Conservation (phyloP, 2,797 vertebrate species). For the Chromobotia macracanthus region DNA sequence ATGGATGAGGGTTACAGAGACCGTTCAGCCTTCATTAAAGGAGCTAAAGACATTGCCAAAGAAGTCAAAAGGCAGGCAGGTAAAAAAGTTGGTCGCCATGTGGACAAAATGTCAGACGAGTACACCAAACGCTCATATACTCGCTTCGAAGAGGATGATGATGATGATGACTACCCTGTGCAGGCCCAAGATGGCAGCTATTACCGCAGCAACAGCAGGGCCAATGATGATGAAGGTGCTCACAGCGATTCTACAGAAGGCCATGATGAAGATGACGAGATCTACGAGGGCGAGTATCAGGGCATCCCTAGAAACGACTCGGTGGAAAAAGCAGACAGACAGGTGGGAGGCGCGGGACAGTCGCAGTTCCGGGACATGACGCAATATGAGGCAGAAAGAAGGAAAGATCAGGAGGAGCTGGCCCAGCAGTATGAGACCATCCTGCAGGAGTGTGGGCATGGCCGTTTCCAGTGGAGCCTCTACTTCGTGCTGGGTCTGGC, state of each 20-base stretch:
- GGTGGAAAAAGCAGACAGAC: slow-evolving; percentile 74
- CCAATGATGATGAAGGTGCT: slow-evolving; percentile 86
- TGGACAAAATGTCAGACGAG: slow-evolving; percentile 89
- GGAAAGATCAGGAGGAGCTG: slow-evolving; percentile 91
- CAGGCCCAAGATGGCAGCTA: slow-evolving; percentile 74
- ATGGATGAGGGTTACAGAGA: slow-evolving; percentile 95
- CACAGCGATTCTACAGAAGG: slow-evolving; percentile 97
- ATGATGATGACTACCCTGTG: slow-evolving; percentile 83
- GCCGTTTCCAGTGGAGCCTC: slow-evolving; percentile 96
- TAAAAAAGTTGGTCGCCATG: slow-evolving; percentile 88
- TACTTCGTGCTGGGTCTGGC: slow-evolving; percentile 96
- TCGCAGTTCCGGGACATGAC: slow-evolving; percentile 81
- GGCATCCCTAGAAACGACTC: slow-evolving; percentile 91
- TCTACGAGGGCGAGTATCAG: slow-evolving; percentile 97
- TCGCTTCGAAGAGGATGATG: slow-evolving; percentile 93
- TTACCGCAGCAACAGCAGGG: slow-evolving; percentile 81
- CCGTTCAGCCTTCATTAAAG: slow-evolving; percentile 91
- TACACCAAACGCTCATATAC: slow-evolving; percentile 93
- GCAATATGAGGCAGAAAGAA: slow-evolving; percentile 81
- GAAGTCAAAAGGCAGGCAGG: slow-evolving; percentile 92
- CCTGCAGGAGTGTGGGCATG: slow-evolving; percentile 94
- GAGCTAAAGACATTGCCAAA: slow-evolving; percentile 96
- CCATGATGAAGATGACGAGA: slow-evolving; percentile 95
- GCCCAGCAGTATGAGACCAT: slow-evolving; percentile 95
- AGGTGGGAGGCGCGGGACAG: slow-evolving; percentile 60